Conservation (phyloP, 2,888 invertebrate species). For the Saturnia pavonia region DNA sequence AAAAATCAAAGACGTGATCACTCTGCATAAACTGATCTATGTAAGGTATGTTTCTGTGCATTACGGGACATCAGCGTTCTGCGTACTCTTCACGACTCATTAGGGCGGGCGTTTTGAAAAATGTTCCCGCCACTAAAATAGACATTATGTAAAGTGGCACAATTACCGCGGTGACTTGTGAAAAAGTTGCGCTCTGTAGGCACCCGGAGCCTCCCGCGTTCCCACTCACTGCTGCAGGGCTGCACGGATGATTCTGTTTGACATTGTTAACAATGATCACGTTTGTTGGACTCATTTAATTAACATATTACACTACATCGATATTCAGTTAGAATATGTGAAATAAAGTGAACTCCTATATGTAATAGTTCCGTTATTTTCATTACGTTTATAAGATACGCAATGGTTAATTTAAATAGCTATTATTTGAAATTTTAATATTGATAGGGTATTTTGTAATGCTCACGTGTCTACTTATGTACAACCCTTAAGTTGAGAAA, state of each 20-base stretch:
- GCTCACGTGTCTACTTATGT: not conserved
- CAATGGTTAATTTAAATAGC: not conserved
- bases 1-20: not conserved
- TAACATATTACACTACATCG: not conserved
- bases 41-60: conserved; percentile 42
- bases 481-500: not conserved
- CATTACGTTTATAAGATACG: too few species aligned
- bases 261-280: not conserved
- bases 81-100: conserved; percentile 73
- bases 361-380: too few species aligned
- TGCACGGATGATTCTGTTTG: not conserved
- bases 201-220: conserved; percentile 16
- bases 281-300: not conserved
- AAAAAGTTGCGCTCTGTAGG: conserved; percentile 49
- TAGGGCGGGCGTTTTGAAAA: conserved; percentile 67
- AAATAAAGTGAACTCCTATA: too few species aligned
- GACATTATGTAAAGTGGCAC: conserved; percentile 80
- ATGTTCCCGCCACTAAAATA: conserved; percentile 75
- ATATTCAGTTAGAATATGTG: not conserved
- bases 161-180: conserved; percentile 72
- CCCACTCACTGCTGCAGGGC: not conserved
- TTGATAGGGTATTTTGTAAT: not conserved
- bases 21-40: conserved; percentile 18
- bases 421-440: not conserved
- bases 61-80: conserved; percentile 61